A percentile compares a stretch with the other conserved stretches of the same genome.
Evolutionary conservation across 1,140 invertebrate genomes (phyloP).

Genomic region (Brachionus angularis): DNA sequence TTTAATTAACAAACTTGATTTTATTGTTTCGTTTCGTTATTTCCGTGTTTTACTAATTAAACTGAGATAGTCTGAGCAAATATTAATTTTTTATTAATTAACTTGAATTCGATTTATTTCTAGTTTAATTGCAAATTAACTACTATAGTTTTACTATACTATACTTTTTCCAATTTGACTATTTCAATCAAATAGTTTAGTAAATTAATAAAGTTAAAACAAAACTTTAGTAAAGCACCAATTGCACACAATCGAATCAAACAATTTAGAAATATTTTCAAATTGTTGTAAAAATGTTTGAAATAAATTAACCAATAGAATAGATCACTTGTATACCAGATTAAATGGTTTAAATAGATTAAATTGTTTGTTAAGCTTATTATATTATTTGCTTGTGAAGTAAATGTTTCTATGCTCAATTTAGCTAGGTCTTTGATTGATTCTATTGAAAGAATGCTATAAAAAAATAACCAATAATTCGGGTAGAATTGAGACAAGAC

Average conservation of each 20-base stretch:
- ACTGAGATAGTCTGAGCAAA: too few relatives aligned
- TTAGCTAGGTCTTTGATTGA: neutral
- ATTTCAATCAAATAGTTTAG: neutral
- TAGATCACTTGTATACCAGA: slow-evolving; percentile 25
- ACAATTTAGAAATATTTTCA: too few relatives aligned
- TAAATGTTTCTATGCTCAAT: neutral
- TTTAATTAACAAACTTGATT: too few relatives aligned
- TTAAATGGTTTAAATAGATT: slow-evolving; percentile 10
- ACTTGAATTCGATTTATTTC: too few relatives aligned
- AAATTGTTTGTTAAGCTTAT: too few relatives aligned
- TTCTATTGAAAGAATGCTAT: neutral
- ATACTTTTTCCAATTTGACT: too few relatives aligned
- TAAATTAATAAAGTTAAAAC: neutral
- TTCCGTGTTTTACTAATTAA: too few relatives aligned
- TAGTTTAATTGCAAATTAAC: too few relatives aligned
- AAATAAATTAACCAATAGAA: slow-evolving; percentile 19
- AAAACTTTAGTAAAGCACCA: slow-evolving; percentile 11
- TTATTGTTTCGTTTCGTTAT: too few relatives aligned
- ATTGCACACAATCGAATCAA: neutral
- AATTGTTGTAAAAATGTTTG: neutral
- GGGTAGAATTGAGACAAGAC: neutral
- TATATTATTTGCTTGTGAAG: too few relatives aligned
- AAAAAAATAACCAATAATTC: slow-evolving; percentile 18
- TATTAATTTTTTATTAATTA: too few relatives aligned
- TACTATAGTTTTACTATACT: too few relatives aligned